These are phyloP conservation scores for Ostrea edulis DNA, from an alignment of 1,140 invertebrate species.

Conservation along the genomic window DNA sequence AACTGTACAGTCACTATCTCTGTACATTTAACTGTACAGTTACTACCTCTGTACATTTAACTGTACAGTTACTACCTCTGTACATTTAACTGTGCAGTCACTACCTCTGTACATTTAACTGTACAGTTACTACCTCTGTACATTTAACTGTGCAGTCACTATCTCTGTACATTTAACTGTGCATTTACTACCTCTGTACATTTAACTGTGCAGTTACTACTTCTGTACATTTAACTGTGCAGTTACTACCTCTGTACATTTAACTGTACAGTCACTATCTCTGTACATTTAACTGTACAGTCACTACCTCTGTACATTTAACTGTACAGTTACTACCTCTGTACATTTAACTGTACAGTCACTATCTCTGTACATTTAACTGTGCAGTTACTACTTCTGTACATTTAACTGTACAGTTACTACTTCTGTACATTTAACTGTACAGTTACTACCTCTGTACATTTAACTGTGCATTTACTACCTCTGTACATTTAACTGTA, in stretches of 20 bases:
- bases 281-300: conserved; percentile 36
- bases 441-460: background rate
- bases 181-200: background rate
- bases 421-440: conserved; percentile 21
- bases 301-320: conserved; percentile 23
- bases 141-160: no score
- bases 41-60: conserved; percentile 23
- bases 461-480: no score
- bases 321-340: no score
- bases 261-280: no score
- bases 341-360: no score
- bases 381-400: no score
- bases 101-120: conserved; percentile 23
- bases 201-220: no score
- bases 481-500: conserved; percentile 27
- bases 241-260: conserved; percentile 24
- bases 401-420: no score
- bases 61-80: no score
- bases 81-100: no score
- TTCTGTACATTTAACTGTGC: conserved; percentile 27
- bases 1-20: no score
- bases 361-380: conserved; percentile 20
- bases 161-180: conserved; percentile 25
- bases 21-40: no score
- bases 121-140: background rate